Conservation (phyloP, 2,113 vertebrate species). For the Electrona antarctica region DNA sequence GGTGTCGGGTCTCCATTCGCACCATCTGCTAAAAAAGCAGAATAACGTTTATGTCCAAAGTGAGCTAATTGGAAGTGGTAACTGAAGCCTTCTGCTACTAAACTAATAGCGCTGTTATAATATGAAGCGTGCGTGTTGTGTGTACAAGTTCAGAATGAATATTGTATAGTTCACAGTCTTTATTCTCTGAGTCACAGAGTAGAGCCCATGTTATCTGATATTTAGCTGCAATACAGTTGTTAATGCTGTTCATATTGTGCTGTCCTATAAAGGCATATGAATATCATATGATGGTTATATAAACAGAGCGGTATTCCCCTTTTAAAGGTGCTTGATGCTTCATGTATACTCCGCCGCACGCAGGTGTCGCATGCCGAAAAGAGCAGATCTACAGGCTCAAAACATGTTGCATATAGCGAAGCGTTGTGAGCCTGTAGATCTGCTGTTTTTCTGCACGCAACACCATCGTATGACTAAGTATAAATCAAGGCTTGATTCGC, state of each 20-base stretch:
- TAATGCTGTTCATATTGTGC: slow-evolving; percentile 11
- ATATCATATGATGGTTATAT: slow-evolving; percentile 43
- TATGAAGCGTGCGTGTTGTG: neutral
- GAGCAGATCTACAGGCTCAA: no score
- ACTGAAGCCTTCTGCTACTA: slow-evolving; percentile 16
- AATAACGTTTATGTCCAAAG: neutral
- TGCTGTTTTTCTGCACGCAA: no score
- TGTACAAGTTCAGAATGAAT: slow-evolving; percentile 30
- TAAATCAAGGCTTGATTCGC: slow-evolving; percentile 13
- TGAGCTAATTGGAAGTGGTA: slow-evolving; percentile 12
- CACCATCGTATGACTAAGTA: no score
- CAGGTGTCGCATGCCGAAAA: no score
- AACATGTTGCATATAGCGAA: no score
- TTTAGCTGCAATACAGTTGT: slow-evolving; percentile 24
- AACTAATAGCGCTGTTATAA: slow-evolving; percentile 22
- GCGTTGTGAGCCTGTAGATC: no score
- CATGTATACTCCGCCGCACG: no score
- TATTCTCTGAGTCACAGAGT: slow-evolving; percentile 32
- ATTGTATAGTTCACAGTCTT: slow-evolving; percentile 60
- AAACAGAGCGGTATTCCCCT: slow-evolving; percentile 70
- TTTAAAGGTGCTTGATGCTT: slow-evolving; percentile 16
- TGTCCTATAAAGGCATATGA: slow-evolving; percentile 12
- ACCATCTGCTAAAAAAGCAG: slow-evolving; percentile 23
- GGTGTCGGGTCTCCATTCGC: slow-evolving; percentile 15
- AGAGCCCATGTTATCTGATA: neutral